phyloP scores from a whole-genome alignment of 2,797 vertebrate species.

The Chromis chromis region DNA sequence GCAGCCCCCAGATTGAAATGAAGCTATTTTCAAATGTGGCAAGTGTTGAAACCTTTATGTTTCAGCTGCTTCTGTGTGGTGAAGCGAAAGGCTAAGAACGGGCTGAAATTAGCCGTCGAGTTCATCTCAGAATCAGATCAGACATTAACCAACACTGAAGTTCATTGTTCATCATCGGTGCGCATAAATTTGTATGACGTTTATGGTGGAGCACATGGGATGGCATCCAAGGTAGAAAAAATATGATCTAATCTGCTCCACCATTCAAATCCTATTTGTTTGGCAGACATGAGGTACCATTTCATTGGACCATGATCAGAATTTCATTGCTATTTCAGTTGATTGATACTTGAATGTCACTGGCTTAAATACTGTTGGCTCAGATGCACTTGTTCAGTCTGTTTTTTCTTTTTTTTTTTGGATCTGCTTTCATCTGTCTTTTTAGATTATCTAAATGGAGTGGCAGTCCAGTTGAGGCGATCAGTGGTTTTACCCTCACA shows the following conservation, averaged over 20 bases:
- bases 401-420: constrained; percentile 18
- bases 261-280: constrained; percentile 55
- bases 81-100: constrained; percentile 46
- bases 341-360: constrained; percentile 67
- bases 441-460: constrained; percentile 30
- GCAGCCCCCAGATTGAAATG: constrained; percentile 45
- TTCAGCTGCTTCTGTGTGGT: constrained; percentile 42
- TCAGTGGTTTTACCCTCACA: constrained; percentile 7
- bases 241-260: constrained; percentile 51
- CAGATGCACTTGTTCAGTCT: constrained; percentile 43
- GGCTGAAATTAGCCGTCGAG: constrained; percentile 41
- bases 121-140: constrained; percentile 47
- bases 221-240: constrained; percentile 44
- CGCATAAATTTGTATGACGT: constrained; percentile 32
- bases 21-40: constrained; percentile 30
- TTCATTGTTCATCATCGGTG: constrained; percentile 44
- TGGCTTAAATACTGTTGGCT: constrained; percentile 58
- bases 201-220: constrained; percentile 35
- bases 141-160: constrained; percentile 38
- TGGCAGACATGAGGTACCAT: constrained; percentile 51
- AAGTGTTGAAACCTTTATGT: constrained; percentile 57
- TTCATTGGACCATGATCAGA: constrained; percentile 45
- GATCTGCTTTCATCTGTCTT: constrained; percentile 43
- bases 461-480: constrained; percentile 35
- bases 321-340: constrained; percentile 53